Evolutionary conservation across 1,140 invertebrate genomes (phyloP), one percentile per base, ranked within the genome.

Genomic region (Temnothorax nylanderi): DNA sequence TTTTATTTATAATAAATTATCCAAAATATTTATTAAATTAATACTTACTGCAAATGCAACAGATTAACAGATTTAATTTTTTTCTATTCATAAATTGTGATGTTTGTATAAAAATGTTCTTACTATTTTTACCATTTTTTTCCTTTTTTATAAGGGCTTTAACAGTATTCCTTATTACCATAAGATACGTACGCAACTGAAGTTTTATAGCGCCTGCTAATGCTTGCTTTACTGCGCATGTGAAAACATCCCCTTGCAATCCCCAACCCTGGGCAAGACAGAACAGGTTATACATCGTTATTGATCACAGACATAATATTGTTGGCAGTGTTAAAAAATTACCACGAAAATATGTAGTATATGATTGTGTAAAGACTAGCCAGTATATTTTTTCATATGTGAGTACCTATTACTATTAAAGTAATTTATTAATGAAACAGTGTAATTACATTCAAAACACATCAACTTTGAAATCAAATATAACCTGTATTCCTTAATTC

Each of bases 301-400:
- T 65, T 65, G 62, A 65, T 65, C 32, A 37, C n/a, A 65, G 62
- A n/a, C 62, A 37, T 37, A 65, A 65, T 11, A 37, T 65, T 65
- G 8, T 37, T 65, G 32, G 6, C 34, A 34, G 13, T 62, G 13
- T 32, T 41, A 41, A 65, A 65, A 16, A 37, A 65, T 10, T 37
- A 7, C 8, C 0, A 37, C 18, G 18, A 37, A 65, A 65, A 37
- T 37, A 2, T 34, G 32, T 1, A 64, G 26, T 34, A 34, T 34
- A 64, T 26, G n/a, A 56, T 56, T 58, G 8, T 37, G 34, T 64
- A 11, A 11, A 16, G 6, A 13, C 13, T 16, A 62, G 13, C 6
- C 7, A 18, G 13, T 64, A 64, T 64, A 37, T 37, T 65, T 65
- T 37, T 65, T n/a, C n/a, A 37, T 11, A 65, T 18, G 60, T 64